Conservation (phyloP, 2,888 invertebrate species). For the Cremastinae sp. region DNA sequence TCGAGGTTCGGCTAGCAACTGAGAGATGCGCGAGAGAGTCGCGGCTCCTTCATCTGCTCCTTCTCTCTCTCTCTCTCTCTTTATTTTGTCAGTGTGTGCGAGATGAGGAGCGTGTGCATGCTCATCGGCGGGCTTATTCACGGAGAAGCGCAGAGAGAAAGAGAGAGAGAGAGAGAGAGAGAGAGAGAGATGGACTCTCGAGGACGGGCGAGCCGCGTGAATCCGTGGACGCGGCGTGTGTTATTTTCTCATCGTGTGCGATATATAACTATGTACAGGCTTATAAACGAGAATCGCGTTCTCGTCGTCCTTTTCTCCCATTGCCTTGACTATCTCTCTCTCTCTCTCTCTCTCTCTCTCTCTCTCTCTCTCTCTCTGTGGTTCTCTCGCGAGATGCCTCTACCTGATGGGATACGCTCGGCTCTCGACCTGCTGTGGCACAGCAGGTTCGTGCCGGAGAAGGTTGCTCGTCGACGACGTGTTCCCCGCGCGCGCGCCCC, state of each 20-base stretch:
- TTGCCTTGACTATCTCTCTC: background rate
- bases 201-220: constrained; percentile 51
- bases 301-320: background rate
- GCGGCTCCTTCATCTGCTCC: constrained; percentile 47
- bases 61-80: constrained; percentile 19
- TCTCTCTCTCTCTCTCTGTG: constrained; percentile 42
- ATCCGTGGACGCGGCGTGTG: constrained; percentile 36
- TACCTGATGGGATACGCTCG: constrained; percentile 52
- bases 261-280: background rate
- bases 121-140: constrained; percentile 50
- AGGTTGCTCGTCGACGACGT: constrained; percentile 55
- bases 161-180: no score
- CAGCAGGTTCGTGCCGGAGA: constrained; percentile 59
- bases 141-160: no score
- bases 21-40: constrained; percentile 46
- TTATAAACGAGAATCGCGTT: constrained; percentile 32
- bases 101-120: constrained; percentile 18
- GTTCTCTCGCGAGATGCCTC: constrained; percentile 43
- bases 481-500: constrained; percentile 30
- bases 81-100: no score
- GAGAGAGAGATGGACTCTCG: constrained; percentile 48
- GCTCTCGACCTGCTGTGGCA: constrained; percentile 58
- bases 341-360: constrained; percentile 26
- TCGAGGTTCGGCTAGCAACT: constrained; percentile 63
- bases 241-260: background rate